phyloP scores from a whole-genome alignment of 2,888 invertebrate species.

The Himalopsyche japonica region DNA sequence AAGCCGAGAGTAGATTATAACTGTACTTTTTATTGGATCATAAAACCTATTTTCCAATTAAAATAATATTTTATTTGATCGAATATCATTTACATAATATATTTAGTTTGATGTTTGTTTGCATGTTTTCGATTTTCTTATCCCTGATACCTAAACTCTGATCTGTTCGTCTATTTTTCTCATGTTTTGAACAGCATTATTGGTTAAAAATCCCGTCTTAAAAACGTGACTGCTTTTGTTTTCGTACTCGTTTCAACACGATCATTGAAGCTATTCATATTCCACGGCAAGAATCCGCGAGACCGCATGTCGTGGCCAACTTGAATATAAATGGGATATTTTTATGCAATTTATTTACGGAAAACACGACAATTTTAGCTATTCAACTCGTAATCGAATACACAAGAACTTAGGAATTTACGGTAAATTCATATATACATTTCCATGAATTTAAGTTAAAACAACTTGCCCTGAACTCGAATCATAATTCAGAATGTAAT shows the following conservation, averaged over 20 bases:
- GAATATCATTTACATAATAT: too few species aligned
- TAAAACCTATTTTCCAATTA: too few species aligned
- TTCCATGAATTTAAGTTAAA: too few species aligned
- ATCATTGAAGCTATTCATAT: slow-evolving; percentile 39
- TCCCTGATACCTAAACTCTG: neutral
- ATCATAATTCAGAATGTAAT: too few species aligned
- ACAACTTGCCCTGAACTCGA: too few species aligned
- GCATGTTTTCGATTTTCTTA: too few species aligned
- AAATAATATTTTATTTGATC: too few species aligned
- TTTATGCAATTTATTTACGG: slow-evolving; percentile 20
- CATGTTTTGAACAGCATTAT: neutral
- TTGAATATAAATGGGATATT: slow-evolving; percentile 30
- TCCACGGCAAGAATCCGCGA: slow-evolving; percentile 27
- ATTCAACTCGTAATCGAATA: neutral
- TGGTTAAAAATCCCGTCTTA: neutral
- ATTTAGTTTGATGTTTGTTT: too few species aligned
- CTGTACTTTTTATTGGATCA: too few species aligned
- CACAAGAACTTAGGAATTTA: neutral
- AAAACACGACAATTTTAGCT: slow-evolving; percentile 12
- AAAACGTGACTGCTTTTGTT: slow-evolving; percentile 40
- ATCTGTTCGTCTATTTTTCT: neutral
- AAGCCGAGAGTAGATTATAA: too few species aligned
- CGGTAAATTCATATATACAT: neutral
- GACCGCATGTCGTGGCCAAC: slow-evolving; percentile 19
- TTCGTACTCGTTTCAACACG: slow-evolving; percentile 33